phyloP scores from a whole-genome alignment of 2,888 invertebrate genomes.

The Sturmia bella region DNA sequence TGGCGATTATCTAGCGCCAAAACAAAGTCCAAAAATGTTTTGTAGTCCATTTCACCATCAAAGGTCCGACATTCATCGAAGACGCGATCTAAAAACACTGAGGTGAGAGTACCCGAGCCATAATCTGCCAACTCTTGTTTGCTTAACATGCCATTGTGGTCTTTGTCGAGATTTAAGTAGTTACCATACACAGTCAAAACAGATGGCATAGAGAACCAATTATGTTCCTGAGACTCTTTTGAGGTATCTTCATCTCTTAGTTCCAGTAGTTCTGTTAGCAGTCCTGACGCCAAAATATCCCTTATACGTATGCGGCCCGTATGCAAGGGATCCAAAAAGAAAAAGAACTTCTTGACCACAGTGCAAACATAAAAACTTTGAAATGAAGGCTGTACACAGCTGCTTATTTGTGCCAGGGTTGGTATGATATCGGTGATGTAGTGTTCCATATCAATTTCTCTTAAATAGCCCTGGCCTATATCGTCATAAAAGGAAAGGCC shows the following conservation, averaged over 20 bases:
- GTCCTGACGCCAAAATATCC: conserved; percentile 90
- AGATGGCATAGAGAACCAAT: conserved; percentile 95
- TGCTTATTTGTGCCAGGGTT: conserved; percentile 93
- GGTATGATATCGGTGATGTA: conserved; percentile 97
- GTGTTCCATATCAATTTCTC: conserved; percentile 95
- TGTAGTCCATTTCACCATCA: conserved; percentile 98
- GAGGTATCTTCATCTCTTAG: conserved; percentile 91
- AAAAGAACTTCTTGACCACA: conserved; percentile 96
- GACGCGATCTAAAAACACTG: conserved; percentile 94
- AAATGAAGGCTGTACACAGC: conserved; percentile 95
- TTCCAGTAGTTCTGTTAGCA: conserved; percentile 95
- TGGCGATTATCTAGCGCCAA: conserved; percentile 95
- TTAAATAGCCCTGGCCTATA: conserved; percentile 93
- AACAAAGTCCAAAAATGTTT: conserved; percentile 96
- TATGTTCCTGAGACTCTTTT: conserved; percentile 92
- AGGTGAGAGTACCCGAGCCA: conserved; percentile 95
- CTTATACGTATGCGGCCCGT: conserved; percentile 94
- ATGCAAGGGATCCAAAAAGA: conserved; percentile 94
- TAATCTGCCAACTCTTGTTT: conserved; percentile 93
- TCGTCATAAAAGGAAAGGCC: conserved; percentile 96
- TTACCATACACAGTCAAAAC: conserved; percentile 96
- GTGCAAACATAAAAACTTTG: conserved; percentile 98
- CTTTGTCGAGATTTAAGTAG: conserved; percentile 95
- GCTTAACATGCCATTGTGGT: conserved; percentile 97
- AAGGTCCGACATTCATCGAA: conserved; percentile 98